Conservation (phyloP, 1,140 invertebrate genomes). For the Diorhabda elongata region DNA sequence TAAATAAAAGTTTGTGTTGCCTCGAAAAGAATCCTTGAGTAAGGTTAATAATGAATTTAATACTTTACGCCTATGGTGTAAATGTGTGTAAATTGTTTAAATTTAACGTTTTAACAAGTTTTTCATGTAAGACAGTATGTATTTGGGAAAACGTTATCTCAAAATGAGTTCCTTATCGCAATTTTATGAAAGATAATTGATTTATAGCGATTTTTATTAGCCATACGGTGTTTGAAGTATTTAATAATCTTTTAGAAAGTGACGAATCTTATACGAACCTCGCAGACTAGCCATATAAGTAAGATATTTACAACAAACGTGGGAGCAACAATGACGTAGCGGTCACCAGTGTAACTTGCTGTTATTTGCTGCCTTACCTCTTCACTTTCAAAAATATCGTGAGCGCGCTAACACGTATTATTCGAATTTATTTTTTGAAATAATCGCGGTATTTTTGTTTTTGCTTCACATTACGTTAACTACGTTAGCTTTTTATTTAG, state of each 20-base stretch:
- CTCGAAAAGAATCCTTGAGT: too few relatives aligned
- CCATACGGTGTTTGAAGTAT: conserved; percentile 9
- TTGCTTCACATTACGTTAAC: conserved; percentile 14
- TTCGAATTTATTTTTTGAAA: conserved; percentile 11
- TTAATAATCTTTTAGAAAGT: conserved; percentile 16
- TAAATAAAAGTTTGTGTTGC: too few relatives aligned
- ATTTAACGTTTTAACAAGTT: too few relatives aligned
- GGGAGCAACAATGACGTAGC: conserved; percentile 35
- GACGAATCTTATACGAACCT: conserved; percentile 21
- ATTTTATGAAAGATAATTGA: not conserved
- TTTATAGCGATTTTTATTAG: not conserved
- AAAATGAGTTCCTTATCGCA: not conserved
- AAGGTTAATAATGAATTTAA: too few relatives aligned
- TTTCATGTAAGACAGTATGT: not conserved
- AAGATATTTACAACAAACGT: conserved; percentile 34
- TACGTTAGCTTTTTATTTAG: conserved; percentile 23
- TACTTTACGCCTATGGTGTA: too few relatives aligned
- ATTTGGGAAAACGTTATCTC: not conserved
- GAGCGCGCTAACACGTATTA: conserved; percentile 29
- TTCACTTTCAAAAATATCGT: conserved; percentile 38
- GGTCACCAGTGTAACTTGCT: conserved; percentile 26
- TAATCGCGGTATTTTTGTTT: conserved; percentile 25
- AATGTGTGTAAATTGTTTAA: too few relatives aligned
- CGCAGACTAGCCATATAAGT: conserved; percentile 41
- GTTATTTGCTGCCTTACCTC: conserved; percentile 20